phyloP scores from a whole-genome alignment of 2,797 vertebrate genomes.

The Catamblyrhynchus diadema region DNA sequence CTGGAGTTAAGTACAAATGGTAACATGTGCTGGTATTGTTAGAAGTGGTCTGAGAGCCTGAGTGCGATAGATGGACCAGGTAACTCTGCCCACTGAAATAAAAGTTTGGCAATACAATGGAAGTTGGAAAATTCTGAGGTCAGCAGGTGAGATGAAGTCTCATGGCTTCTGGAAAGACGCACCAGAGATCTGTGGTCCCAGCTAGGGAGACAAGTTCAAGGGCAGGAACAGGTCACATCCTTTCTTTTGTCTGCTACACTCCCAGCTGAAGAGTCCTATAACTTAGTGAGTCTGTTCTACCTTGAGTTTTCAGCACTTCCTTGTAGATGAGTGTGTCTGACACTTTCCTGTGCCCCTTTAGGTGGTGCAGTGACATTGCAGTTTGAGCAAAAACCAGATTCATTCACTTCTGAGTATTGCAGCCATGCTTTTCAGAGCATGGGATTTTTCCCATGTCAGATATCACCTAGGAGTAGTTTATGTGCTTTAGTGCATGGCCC shows the following conservation, averaged over 20 bases:
- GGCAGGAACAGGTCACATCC: neutral
- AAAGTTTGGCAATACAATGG: neutral
- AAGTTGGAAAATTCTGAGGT: neutral
- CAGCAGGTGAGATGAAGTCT: neutral
- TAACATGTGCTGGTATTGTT: neutral
- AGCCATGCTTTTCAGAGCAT: neutral
- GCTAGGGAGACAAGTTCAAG: neutral
- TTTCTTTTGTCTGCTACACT: neutral
- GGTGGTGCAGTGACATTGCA: neutral
- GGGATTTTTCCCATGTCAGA: neutral
- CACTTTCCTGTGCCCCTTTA: neutral
- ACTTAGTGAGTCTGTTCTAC: neutral
- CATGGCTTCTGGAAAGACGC: neutral
- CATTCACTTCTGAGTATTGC: accelerated
- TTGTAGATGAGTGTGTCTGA: neutral
- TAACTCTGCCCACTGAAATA: neutral
- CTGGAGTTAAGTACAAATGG: neutral
- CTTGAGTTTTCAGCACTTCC: neutral
- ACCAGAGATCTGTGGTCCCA: neutral
- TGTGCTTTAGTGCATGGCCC: neutral
- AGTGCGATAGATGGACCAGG: neutral
- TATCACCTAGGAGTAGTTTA: neutral
- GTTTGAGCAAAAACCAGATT: neutral
- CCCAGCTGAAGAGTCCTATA: neutral
- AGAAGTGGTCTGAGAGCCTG: neutral